Conservation (phyloP, 2,888 invertebrate genomes). For the Elmis aenea region DNA sequence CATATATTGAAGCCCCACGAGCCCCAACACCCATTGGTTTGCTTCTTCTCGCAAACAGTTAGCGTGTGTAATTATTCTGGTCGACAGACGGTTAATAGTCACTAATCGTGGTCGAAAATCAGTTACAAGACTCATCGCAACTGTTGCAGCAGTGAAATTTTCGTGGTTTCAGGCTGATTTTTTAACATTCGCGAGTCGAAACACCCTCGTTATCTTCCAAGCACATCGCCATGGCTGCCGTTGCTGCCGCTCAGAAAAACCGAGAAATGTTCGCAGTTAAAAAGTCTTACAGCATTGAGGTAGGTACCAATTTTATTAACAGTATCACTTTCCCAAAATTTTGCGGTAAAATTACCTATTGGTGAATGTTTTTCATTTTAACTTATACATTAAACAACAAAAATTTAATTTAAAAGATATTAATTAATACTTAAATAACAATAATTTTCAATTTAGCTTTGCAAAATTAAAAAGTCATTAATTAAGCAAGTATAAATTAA, state of each 20-base stretch:
- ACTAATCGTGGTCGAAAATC: slow-evolving; percentile 54
- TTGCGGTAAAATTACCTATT: too few relatives aligned
- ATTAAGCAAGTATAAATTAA: too few relatives aligned
- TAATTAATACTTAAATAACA: too few relatives aligned
- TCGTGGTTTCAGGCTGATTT: slow-evolving; percentile 41
- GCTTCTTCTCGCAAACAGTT: slow-evolving; percentile 38
- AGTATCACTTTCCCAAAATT: too few relatives aligned
- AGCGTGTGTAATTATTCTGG: slow-evolving; percentile 33
- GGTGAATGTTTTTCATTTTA: too few relatives aligned
- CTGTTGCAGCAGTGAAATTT: slow-evolving; percentile 50
- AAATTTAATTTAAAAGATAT: slow-evolving; percentile 1
- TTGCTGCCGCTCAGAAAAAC: slow-evolving; percentile 89
- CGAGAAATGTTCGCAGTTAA: slow-evolving; percentile 96
- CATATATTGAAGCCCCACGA: slow-evolving; percentile 41
- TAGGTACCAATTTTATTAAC: too few relatives aligned
- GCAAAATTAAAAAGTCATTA: too few relatives aligned
- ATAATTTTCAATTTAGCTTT: too few relatives aligned
- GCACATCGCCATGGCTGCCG: slow-evolving; percentile 63
- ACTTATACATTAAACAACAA: too few relatives aligned
- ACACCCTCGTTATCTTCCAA: slow-evolving; percentile 8
- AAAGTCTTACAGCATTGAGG: slow-evolving; percentile 96
- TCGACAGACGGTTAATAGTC: slow-evolving; percentile 42
- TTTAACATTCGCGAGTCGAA: slow-evolving; percentile 11
- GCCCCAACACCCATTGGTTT: slow-evolving; percentile 39
- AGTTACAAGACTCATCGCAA: slow-evolving; percentile 49